phyloP scores from a whole-genome alignment of 2,888 invertebrate genomes.

The Hirtodrosophila trivittata region DNA sequence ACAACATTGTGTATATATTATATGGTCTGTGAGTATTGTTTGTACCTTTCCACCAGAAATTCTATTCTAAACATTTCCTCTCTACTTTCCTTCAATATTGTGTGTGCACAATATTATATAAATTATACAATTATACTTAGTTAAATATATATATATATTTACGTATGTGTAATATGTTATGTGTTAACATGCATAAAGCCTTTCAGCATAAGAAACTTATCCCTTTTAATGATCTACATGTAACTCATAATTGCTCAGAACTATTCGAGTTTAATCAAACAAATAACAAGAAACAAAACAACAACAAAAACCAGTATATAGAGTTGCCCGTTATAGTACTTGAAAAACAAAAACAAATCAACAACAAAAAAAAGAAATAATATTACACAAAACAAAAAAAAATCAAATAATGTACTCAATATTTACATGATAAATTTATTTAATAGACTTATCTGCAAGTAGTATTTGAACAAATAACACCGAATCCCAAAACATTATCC shows the following conservation, averaged over 20 bases:
- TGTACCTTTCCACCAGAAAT: constrained; percentile 42
- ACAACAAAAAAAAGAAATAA: background rate
- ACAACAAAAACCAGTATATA: constrained; percentile 56
- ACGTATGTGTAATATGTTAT: constrained; percentile 9
- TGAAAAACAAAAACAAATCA: constrained; percentile 28
- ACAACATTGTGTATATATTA: constrained; percentile 14
- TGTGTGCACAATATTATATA: no score
- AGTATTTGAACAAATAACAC: constrained; percentile 45
- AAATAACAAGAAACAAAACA: constrained; percentile 13
- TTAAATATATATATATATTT: constrained; percentile 38
- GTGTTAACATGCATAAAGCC: constrained; percentile 31
- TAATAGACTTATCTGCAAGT: constrained; percentile 61
- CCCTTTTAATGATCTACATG: constrained; percentile 67
- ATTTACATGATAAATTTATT: constrained; percentile 52
- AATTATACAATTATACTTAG: constrained; percentile 33
- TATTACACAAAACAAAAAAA: constrained; percentile 10
- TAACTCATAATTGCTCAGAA: constrained; percentile 63
- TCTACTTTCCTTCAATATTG: background rate
- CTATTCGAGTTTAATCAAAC: constrained; percentile 65
- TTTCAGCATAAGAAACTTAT: constrained; percentile 72
- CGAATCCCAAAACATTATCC: constrained; percentile 48
- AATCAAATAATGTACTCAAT: constrained; percentile 29
- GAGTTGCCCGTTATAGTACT: constrained; percentile 68
- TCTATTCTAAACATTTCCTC: no score
- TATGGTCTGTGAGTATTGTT: constrained; percentile 48